phyloP scores from a whole-genome alignment of 37 sponge, comb jelly and placozoan genomes.

The Beroe ovata region DNA sequence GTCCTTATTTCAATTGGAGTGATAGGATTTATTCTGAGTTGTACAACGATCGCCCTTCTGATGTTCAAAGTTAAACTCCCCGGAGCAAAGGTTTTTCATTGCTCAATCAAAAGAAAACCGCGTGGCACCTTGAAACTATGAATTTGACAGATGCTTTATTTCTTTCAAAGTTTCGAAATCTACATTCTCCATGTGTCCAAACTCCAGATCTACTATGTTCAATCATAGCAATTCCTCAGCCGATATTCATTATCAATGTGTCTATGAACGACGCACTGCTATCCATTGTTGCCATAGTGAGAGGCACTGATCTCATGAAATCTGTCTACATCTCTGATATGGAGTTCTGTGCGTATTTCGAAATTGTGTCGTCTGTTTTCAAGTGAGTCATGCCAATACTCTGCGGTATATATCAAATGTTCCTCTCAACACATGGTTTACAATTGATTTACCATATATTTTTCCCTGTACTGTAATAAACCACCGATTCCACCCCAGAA shows the following conservation, averaged over 20 bases:
- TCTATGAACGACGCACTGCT: not conserved
- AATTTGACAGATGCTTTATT: no score
- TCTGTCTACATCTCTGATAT: not conserved
- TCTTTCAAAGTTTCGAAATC: no score
- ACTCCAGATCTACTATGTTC: no score
- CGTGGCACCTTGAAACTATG: no score
- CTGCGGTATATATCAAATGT: no score
- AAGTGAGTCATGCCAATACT: no score
- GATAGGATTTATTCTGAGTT: constrained; percentile 13
- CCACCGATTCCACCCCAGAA: not conserved
- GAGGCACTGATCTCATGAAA: not conserved
- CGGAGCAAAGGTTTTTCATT: constrained; percentile 51
- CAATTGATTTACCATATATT: no score
- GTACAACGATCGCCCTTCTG: not conserved
- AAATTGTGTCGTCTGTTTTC: not conserved
- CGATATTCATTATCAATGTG: constrained; percentile 34
- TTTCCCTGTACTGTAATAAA: no score
- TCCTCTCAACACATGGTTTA: no score
- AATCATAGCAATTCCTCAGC: constrained; percentile 13
- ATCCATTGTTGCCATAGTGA: not conserved
- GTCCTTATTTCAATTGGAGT: not conserved
- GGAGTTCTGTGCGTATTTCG: not conserved
- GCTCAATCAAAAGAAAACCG: no score
- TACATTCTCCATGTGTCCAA: no score
- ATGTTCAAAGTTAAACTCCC: constrained; percentile 14